These are phyloP conservation scores for Salvelinus namaycush DNA, from an alignment of 2,113 vertebrate species.

Conservation along the genomic window DNA sequence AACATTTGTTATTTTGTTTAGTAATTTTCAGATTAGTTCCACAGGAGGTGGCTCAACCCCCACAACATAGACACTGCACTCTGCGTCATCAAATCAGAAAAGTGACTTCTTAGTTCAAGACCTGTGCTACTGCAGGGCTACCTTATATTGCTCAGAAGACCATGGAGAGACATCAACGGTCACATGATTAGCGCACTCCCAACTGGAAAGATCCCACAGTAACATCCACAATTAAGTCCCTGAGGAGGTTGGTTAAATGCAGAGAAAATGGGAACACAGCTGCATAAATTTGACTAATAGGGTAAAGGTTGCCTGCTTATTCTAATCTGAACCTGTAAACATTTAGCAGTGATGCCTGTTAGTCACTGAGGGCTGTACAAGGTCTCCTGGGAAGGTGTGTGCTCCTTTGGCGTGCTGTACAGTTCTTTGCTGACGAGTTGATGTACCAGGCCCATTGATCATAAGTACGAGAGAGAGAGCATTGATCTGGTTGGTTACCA, in stretches of 20 bases:
- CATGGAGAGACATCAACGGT: too few species aligned
- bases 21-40: not conserved
- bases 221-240: too few species aligned
- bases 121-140: too few species aligned
- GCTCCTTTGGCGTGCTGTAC: slow-evolving; percentile 54
- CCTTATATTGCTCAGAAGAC: too few species aligned
- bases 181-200: too few species aligned
- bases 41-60: not conserved
- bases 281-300: slow-evolving; percentile 27
- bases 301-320: slow-evolving; percentile 46
- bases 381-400: slow-evolving; percentile 51
- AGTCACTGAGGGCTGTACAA: slow-evolving; percentile 36
- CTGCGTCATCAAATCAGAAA: not conserved
- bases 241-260: too few species aligned
- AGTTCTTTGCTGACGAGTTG: slow-evolving; percentile 64
- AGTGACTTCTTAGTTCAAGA: too few species aligned
- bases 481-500: slow-evolving; percentile 68
- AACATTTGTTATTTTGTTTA: not conserved
- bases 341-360: not conserved
- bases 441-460: slow-evolving; percentile 67
- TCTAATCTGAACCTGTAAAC: slow-evolving; percentile 58
- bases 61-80: not conserved
- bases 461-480: slow-evolving; percentile 55
- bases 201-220: too few species aligned
- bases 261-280: too few species aligned